Conservation (phyloP, 2,888 invertebrate genomes). For the Amphipyra berbera region DNA sequence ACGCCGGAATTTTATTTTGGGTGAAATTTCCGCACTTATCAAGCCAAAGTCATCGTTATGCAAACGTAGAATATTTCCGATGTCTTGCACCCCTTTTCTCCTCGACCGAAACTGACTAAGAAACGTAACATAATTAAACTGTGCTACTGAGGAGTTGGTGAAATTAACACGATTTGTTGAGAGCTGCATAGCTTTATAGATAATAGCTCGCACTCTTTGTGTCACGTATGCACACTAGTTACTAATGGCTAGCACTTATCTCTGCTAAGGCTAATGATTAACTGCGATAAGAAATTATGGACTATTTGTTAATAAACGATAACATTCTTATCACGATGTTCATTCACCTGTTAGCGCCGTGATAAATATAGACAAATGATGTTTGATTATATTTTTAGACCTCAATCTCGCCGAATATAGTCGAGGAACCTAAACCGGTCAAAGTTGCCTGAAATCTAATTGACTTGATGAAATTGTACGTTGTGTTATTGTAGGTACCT, state of each 20-base stretch:
- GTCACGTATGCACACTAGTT: slow-evolving; percentile 70
- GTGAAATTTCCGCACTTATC: slow-evolving; percentile 57
- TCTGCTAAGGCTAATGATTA: slow-evolving; percentile 72
- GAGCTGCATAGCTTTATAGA: slow-evolving; percentile 75
- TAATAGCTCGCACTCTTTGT: slow-evolving; percentile 53
- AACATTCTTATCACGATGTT: slow-evolving; percentile 69
- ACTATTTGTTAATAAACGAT: slow-evolving; percentile 75
- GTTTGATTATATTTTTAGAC: slow-evolving; percentile 6
- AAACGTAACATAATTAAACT: slow-evolving; percentile 83
- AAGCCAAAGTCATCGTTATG: slow-evolving; percentile 75
- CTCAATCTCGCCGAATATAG: background rate
- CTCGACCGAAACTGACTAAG: slow-evolving; percentile 76
- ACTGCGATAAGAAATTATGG: slow-evolving; percentile 76
- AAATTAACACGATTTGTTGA: slow-evolving; percentile 82
- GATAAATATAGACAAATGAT: slow-evolving; percentile 25
- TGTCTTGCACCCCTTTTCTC: slow-evolving; percentile 77
- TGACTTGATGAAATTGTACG: background rate
- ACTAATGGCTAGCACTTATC: slow-evolving; percentile 67
- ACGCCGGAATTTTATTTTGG: slow-evolving; percentile 57
- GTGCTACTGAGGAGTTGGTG: slow-evolving; percentile 77
- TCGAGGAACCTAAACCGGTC: background rate
- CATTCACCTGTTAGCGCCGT: slow-evolving; percentile 68
- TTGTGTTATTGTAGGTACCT: too few relatives aligned
- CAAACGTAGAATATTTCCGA: slow-evolving; percentile 80
- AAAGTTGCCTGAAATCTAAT: background rate